phyloP scores from a whole-genome alignment of 1,140 invertebrate species.

The Macrobrachium nipponense region DNA sequence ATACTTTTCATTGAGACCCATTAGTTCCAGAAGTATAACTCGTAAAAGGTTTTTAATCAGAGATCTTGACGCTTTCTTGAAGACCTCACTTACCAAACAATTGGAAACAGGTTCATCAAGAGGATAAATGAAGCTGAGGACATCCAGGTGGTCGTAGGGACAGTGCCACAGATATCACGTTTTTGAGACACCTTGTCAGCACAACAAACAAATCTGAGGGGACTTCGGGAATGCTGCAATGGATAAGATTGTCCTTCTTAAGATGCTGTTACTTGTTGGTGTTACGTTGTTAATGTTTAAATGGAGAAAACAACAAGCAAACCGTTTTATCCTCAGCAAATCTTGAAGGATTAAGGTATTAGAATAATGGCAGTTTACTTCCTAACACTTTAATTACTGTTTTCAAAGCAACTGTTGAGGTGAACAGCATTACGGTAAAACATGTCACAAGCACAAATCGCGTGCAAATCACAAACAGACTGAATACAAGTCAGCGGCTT shows the following conservation, averaged over 20 bases:
- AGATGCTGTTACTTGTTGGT: too few species aligned
- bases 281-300: too few species aligned
- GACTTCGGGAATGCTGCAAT: constrained; percentile 20
- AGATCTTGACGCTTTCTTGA: background rate
- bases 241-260: background rate
- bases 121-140: constrained; percentile 37
- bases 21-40: background rate
- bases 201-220: constrained; percentile 54
- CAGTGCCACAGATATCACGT: constrained; percentile 18
- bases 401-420: too few species aligned
- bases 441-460: too few species aligned
- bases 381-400: too few species aligned
- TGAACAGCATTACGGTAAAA: background rate
- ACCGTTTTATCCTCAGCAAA: too few species aligned
- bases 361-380: too few species aligned
- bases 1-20: background rate
- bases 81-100: constrained; percentile 36
- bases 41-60: background rate
- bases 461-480: too few species aligned
- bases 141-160: background rate
- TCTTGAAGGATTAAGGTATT: too few species aligned
- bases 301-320: too few species aligned
- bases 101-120: constrained; percentile 11
- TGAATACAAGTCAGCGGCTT: too few species aligned
- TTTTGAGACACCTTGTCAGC: constrained; percentile 40